A percentile compares a stretch with the other conserved stretches of the same genome.
phyloP scores from a whole-genome alignment of 2,888 invertebrate genomes.

The Elmis aenea region DNA sequence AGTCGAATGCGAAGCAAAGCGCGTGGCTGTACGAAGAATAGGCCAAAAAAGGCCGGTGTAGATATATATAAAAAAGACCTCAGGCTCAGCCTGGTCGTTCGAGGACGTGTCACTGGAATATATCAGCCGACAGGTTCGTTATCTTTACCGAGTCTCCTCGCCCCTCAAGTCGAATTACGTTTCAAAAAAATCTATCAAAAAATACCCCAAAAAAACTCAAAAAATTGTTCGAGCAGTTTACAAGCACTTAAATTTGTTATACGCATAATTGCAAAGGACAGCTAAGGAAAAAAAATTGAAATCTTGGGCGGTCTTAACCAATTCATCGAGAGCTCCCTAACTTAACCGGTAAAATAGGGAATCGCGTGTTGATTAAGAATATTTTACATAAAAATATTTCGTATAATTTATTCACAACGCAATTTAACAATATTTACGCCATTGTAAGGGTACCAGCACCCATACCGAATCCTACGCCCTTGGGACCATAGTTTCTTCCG shows the following conservation, averaged over 20 bases:
- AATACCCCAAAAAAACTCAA: slow-evolving; percentile 3
- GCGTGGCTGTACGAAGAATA: slow-evolving; percentile 25
- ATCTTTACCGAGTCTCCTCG: slow-evolving; percentile 8
- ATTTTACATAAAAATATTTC: slow-evolving; percentile 1
- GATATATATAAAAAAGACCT: slow-evolving; percentile 44
- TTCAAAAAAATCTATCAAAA: slow-evolving; percentile 13
- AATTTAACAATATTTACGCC: slow-evolving; percentile 69
- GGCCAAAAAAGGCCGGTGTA: slow-evolving; percentile 36
- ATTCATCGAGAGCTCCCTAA: slow-evolving; percentile 6
- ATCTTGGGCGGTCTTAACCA: slow-evolving; percentile 29
- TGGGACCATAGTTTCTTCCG: slow-evolving; percentile 80
- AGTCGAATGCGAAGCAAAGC: slow-evolving; percentile 25
- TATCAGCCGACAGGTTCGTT: slow-evolving; percentile 15
- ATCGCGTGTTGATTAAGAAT: background rate
- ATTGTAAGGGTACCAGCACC: slow-evolving; percentile 87
- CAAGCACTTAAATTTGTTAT: slow-evolving; percentile 11
- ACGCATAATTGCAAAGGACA: slow-evolving; percentile 11
- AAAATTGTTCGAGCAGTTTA: background rate
- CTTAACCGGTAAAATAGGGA: slow-evolving; percentile 3
- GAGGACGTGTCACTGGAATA: slow-evolving; percentile 21
- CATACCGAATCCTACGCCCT: slow-evolving; percentile 85
- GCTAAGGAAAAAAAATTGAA: slow-evolving; percentile 7
- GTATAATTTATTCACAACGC: slow-evolving; percentile 12
- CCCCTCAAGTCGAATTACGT: slow-evolving; percentile 10
- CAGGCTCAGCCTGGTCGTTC: slow-evolving; percentile 41